phyloP scores from a whole-genome alignment of 1,140 invertebrate genomes.

The Goniozus legneri region DNA sequence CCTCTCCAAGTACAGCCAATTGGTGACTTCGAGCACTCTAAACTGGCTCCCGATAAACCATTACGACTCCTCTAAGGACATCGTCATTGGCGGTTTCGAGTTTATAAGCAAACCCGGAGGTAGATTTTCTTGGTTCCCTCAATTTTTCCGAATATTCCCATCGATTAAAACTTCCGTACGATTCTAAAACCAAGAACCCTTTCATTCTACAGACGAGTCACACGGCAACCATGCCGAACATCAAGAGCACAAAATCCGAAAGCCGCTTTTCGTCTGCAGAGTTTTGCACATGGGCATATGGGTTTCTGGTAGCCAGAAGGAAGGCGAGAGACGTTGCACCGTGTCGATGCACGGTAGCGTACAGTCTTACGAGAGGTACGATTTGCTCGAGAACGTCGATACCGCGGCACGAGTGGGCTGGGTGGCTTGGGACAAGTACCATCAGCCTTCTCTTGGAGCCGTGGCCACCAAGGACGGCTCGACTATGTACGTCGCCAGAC shows the following conservation, averaged over 20 bases:
- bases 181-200: not conserved
- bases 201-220: not conserved
- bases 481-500: constrained; percentile 53
- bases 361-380: constrained; percentile 62
- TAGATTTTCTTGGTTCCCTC: constrained; percentile 9
- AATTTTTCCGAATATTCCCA: not conserved
- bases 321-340: constrained; percentile 58
- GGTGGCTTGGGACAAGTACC: constrained; percentile 68
- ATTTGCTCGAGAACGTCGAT: constrained; percentile 74
- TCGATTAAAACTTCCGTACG: not conserved
- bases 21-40: constrained; percentile 59
- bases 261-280: constrained; percentile 69
- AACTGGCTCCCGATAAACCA: constrained; percentile 55
- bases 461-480: constrained; percentile 59
- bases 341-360: constrained; percentile 62
- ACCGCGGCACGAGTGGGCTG: constrained; percentile 71
- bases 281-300: constrained; percentile 66
- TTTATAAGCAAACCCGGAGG: constrained; percentile 30
- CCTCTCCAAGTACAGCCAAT: constrained; percentile 42
- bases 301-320: constrained; percentile 61
- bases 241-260: not conserved
- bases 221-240: no score
- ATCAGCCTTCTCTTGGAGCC: constrained; percentile 58
- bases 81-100: constrained; percentile 59
- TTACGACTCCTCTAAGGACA: constrained; percentile 47